phyloP scores from a whole-genome alignment of 2,888 invertebrate species.

The Caenorhabditis sp. region DNA sequence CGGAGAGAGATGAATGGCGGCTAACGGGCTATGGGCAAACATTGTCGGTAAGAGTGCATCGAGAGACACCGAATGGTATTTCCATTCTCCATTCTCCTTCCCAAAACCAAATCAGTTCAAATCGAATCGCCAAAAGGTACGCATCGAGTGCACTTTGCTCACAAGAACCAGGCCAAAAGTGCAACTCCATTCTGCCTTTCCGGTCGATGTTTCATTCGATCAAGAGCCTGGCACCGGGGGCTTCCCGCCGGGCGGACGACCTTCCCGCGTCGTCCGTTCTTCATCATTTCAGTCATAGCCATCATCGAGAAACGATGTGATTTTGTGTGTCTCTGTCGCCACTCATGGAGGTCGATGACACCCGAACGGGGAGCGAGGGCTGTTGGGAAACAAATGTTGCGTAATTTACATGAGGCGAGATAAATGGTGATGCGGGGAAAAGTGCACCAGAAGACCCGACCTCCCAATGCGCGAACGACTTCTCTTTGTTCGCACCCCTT shows the following conservation, averaged over 20 bases:
- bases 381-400: slow-evolving; percentile 54
- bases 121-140: too few species aligned
- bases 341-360: slow-evolving; percentile 33
- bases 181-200: not conserved
- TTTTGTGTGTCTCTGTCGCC: slow-evolving; percentile 40
- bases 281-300: slow-evolving; percentile 58
- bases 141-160: not conserved
- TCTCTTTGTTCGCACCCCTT: slow-evolving; percentile 42
- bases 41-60: slow-evolving; percentile 25
- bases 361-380: too few species aligned
- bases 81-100: too few species aligned
- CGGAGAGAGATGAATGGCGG: not conserved
- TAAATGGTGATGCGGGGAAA: slow-evolving; percentile 20
- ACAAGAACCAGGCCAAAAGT: not conserved
- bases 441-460: slow-evolving; percentile 20
- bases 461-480: slow-evolving; percentile 60
- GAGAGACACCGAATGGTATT: not conserved
- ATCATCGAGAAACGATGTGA: slow-evolving; percentile 33
- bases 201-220: slow-evolving; percentile 17
- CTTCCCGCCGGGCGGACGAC: slow-evolving; percentile 21
- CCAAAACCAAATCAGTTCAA: too few species aligned
- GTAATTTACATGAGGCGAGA: slow-evolving; percentile 41
- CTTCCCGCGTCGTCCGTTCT: slow-evolving; percentile 20
- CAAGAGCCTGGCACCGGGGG: slow-evolving; percentile 28
- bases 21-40: slow-evolving; percentile 2